Evolutionary conservation across 2,797 vertebrate genomes (phyloP), one percentile per base, ranked within the genome.

Genomic region (Pseudochromis fuscus): DNA sequence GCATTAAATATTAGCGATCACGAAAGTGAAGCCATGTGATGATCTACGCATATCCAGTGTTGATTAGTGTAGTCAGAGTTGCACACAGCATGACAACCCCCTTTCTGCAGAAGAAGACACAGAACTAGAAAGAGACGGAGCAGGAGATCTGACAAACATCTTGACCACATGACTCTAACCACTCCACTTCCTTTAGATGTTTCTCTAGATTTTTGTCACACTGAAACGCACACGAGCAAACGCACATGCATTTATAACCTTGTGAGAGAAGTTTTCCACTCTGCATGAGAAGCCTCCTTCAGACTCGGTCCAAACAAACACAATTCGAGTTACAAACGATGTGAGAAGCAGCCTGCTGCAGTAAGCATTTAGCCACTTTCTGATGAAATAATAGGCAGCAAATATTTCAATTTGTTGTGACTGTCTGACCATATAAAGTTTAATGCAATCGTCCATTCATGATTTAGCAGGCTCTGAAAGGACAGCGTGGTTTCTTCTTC

Each of bases 101-200:
- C n/a, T n/a, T 59, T 65, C 51, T 80, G 76, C 81, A 84, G 72
- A 82, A 71, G 75, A 68, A 50, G 40, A 67, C 1, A 62, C 24
- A 67, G 50, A 82, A 81, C 66, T 83, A 79, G 80, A 88, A 84
- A 88, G 81, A 84, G 61, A 69, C 71, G 51, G 42, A 77, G 74
- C 67, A 44, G 77, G 77, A 89, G 86, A 92, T 88, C 84, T 89
- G 88, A 90, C 86, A 90, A 91, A 88, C 87, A 91, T 90, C 87
- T 89, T 88, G 85, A 89, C 90, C 91, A 89, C 90, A 92, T 90
- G 90, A 90, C 89, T 91, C 90, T 90, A 92, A 92, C 90, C 91
- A 85, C 87, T 81, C 77, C 4, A 88, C 87, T 92, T 92, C 90
- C 91, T 91, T 83, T 79, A 75, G 78, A 91, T 89, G 88, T 87